Base-by-base conservation (phyloP, 2,797 vertebrate genomes). In the Chanos chanos region DNA sequence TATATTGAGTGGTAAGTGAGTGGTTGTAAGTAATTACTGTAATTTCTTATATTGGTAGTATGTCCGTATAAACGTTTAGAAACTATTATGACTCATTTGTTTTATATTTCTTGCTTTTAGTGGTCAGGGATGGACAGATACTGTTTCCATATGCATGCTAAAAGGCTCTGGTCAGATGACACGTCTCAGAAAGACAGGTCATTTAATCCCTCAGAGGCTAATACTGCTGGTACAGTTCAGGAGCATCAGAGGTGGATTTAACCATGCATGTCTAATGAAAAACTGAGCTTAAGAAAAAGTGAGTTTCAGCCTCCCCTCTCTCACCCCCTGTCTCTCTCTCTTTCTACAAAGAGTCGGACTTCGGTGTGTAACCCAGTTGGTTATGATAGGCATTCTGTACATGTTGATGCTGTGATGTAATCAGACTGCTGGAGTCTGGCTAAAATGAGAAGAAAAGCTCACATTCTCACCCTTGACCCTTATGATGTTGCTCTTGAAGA, bases 231-330 rank as follows among this genome's bases (percentile, higher is more conserved):
- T 45, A 43, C 24, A 59, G 39, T 7, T 10, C 61, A 50, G 34
- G 34, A 59, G 33, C 22, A 51, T 49, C 33, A 12, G 34, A 9
- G 45, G 22, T 37, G 4, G 50, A 52, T 40, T 28, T 40, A n/a
- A 33, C 24, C 57, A 21, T 52, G 52, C 56, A 28, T 65, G 34
- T 34, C 36, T 70, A 64, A 64, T 37, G 22, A 65, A 28, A 47
- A 36, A 60, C 19, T 48, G 36, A 62, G 30, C 12, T 31, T 22
- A 4, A 27, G 30, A 25, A 49, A 49, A n/a, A 50, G 36, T 59
- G 48, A n/a, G 9, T 18, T 33, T 33, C 7, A 27, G 15, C 39
- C 43, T 51, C 43, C 25, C 22, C 22, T n/a, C 31, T 25, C 1
- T 8, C 30, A 48, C 10, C 18, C 10, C 16, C 40, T 5, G 6